Evolutionary conservation across 2,888 invertebrate genomes (phyloP).

Genomic region (Caenorhabditis sp.): DNA sequence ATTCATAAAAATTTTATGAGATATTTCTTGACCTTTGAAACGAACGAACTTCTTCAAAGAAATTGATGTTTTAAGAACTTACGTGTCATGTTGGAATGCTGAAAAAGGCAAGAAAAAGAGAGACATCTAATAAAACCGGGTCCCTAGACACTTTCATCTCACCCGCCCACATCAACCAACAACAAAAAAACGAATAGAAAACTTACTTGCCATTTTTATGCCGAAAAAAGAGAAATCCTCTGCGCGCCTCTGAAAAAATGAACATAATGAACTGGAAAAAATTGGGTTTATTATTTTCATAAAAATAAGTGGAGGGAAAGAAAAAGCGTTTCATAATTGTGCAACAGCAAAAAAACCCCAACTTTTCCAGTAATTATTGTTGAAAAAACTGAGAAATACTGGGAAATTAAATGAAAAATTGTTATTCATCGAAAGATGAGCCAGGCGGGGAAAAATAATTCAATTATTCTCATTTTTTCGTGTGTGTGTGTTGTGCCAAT

Average conservation of each 20-base stretch:
- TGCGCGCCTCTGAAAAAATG: neutral
- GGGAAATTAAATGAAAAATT: neutral
- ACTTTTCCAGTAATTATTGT: too few species aligned
- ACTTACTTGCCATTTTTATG: neutral
- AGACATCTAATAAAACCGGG: neutral
- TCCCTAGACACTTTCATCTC: neutral
- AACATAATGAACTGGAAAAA: constrained; percentile 1
- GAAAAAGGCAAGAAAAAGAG: too few species aligned
- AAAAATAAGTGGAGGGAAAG: neutral
- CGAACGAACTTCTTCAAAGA: too few species aligned
- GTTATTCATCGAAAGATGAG: neutral
- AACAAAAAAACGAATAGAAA: too few species aligned
- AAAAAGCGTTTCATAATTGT: neutral
- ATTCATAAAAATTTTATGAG: too few species aligned
- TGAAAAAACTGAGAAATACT: too few species aligned
- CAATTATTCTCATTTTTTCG: neutral
- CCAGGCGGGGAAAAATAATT: neutral
- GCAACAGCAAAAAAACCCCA: too few species aligned
- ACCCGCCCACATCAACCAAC: neutral
- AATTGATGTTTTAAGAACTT: too few species aligned
- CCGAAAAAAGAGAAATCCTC: neutral
- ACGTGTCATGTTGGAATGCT: neutral
- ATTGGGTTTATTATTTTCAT: neutral
- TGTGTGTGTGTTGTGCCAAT: neutral
- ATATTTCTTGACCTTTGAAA: too few species aligned